Percentiles rank a stretch among this genome's conserved stretches.
phyloP scores from a whole-genome alignment of 2,888 invertebrate genomes.

The Crossocerus cetratus region DNA sequence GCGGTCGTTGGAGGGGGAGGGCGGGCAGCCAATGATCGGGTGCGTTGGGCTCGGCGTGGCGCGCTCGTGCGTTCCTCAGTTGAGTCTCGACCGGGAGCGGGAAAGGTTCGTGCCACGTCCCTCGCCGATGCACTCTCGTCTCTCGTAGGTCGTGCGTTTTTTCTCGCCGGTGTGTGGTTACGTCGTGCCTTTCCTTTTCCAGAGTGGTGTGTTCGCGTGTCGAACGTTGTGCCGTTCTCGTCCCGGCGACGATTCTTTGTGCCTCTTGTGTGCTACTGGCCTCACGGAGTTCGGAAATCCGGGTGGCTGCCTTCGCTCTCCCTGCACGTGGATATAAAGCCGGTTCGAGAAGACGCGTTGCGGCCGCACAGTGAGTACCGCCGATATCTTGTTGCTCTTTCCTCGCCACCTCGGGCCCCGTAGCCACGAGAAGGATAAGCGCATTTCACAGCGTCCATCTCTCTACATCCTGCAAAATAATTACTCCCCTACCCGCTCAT shows the following conservation, averaged over 20 bases:
- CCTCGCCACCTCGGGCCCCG: no score
- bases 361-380: slow-evolving; percentile 34
- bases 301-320: slow-evolving; percentile 30
- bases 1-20: background rate
- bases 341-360: slow-evolving; percentile 20
- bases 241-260: background rate
- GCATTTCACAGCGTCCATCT: no score
- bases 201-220: slow-evolving; percentile 15
- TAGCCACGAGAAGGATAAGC: no score
- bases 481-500: no score
- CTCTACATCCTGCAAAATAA: no score
- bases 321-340: slow-evolving; percentile 56
- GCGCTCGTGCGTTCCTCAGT: slow-evolving; percentile 44
- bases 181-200: slow-evolving; percentile 24
- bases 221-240: slow-evolving; percentile 10
- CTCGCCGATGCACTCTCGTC: slow-evolving; percentile 14
- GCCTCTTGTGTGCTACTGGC: background rate
- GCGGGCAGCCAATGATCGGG: slow-evolving; percentile 27
- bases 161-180: slow-evolving; percentile 14
- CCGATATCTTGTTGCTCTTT: no score
- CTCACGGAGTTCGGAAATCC: background rate
- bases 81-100: slow-evolving; percentile 60
- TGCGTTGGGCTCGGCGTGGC: slow-evolving; percentile 28
- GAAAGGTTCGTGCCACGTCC: slow-evolving; percentile 42
- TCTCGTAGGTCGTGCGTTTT: slow-evolving; percentile 29